Evolutionary conservation across 2,888 invertebrate genomes (phyloP).

Genomic region (Ceramica pisi): DNA sequence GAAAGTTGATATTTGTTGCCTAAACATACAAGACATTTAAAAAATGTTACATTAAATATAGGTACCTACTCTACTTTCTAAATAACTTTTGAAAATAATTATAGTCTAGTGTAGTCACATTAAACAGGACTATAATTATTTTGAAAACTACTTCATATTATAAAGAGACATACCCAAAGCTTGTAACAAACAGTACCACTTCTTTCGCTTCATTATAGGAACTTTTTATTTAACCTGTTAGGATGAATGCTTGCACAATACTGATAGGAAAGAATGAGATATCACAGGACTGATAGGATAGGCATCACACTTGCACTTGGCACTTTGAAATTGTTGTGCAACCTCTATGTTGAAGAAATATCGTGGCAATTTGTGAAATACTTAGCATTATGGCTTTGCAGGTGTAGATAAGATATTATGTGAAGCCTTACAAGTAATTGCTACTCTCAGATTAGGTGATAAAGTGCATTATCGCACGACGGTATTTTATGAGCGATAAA

Average conservation of each 20-base stretch:
- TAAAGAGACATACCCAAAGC: background rate
- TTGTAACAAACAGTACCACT: background rate
- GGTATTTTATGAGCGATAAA: background rate
- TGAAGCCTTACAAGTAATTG: too few species aligned
- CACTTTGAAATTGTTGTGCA: constrained; percentile 32
- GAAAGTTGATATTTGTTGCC: background rate
- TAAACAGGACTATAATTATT: background rate
- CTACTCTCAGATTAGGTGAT: background rate
- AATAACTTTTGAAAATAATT: too few species aligned
- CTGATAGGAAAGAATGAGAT: constrained; percentile 13
- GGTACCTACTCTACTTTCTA: background rate
- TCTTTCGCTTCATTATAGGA: background rate
- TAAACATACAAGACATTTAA: background rate
- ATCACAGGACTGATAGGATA: background rate
- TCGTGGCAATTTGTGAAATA: constrained; percentile 19
- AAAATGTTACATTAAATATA: background rate
- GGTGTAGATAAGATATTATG: constrained; percentile 13
- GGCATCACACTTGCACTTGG: too few species aligned
- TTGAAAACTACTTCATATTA: background rate
- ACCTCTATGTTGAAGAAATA: constrained; percentile 22
- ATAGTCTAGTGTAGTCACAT: too few species aligned
- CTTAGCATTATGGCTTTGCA: constrained; percentile 24
- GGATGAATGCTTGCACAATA: constrained; percentile 17
- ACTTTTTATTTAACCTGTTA: constrained; percentile 14
- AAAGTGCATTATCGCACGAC: background rate